Evolutionary conservation across 2,113 vertebrate genomes (phyloP).

Genomic region (Syngnathus floridae): DNA sequence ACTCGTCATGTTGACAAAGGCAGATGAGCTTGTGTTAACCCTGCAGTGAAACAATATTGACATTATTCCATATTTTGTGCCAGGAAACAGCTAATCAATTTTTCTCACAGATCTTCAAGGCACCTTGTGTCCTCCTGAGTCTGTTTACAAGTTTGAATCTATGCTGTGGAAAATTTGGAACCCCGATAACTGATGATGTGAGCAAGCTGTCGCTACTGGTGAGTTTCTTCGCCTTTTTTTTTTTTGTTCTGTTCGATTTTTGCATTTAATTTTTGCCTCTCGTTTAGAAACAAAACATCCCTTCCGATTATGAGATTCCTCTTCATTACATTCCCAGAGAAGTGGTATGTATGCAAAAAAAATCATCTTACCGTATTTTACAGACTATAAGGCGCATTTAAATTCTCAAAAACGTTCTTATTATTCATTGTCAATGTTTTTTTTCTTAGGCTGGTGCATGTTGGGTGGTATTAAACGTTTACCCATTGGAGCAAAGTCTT

Average conservation of each 20-base stretch:
- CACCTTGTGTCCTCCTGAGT: constrained; percentile 64
- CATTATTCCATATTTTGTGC: neutral
- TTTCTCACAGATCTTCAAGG: constrained; percentile 52
- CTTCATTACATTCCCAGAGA: constrained; percentile 62
- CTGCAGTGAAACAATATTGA: constrained; percentile 2
- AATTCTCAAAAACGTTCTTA: neutral
- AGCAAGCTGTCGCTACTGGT: constrained; percentile 63
- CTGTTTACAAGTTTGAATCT: constrained; percentile 55
- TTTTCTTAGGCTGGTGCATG: constrained; percentile 52
- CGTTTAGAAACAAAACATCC: constrained; percentile 62
- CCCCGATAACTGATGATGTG: constrained; percentile 65
- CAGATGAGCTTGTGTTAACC: neutral
- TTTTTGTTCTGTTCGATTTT: neutral
- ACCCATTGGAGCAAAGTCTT: constrained; percentile 65
- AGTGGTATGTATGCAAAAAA: constrained; percentile 43
- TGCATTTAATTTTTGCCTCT: neutral
- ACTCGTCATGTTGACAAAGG: constrained; percentile 21
- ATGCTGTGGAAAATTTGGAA: constrained; percentile 60
- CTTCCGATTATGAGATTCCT: constrained; percentile 65
- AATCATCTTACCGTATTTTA: too few relatives aligned
- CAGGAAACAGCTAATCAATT: neutral
- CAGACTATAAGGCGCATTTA: too few relatives aligned
- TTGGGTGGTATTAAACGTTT: constrained; percentile 67
- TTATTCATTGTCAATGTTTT: neutral
- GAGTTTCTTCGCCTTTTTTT: constrained; percentile 15